Evolutionary conservation across 2,113 vertebrate species (phyloP), one percentile per base, ranked within the genome.

Genomic region (Heliornis fulica): DNA sequence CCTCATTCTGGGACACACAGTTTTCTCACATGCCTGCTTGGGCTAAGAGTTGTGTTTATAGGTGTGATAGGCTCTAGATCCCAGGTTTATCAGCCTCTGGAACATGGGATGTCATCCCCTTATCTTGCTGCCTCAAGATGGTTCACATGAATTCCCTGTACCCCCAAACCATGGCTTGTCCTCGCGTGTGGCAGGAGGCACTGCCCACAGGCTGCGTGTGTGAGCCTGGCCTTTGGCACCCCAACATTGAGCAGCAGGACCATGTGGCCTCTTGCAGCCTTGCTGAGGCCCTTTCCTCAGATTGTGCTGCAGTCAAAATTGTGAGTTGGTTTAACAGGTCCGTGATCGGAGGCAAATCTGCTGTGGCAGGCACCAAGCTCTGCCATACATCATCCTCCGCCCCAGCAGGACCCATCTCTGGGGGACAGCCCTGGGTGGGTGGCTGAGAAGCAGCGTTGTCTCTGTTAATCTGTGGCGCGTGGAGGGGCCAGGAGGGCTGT

Each of bases 381-480:
- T 78, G 46, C 69, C 19, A 0, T 8, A 7, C 25, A 84, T 40
- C 32, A 40, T 31, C 5, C 15, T 76, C 32, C 28, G 28, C 31
- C 21, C 2, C 2, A 40, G 36, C 66, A 83, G 59, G 71, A 60
- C 48, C 36, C 7, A 7, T 9, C 11, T 54, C 72, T 69, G 50
- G 41, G 17, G 54, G 22, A 36, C 19, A 28, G 29, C 26, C 19
- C 46, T 83, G 28, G n/a, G 11, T 41, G 45, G 20, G n/a, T 41
- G 38, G 56, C 60, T 54, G 48, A 43, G 19, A 29, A 78, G 32
- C 4, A 1, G 8, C 23, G 28, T 36, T n/a, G 56, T 38, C 29
- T 70, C 56, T 0, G 1, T 26, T 81, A 13, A 17, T 14, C 51
- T 25, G 28, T 0, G 0, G 72, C 59, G 66, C 36, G 10, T 0